Evolutionary conservation across 2,888 invertebrate genomes (phyloP).

Genomic region (Agrotis ipsilon): DNA sequence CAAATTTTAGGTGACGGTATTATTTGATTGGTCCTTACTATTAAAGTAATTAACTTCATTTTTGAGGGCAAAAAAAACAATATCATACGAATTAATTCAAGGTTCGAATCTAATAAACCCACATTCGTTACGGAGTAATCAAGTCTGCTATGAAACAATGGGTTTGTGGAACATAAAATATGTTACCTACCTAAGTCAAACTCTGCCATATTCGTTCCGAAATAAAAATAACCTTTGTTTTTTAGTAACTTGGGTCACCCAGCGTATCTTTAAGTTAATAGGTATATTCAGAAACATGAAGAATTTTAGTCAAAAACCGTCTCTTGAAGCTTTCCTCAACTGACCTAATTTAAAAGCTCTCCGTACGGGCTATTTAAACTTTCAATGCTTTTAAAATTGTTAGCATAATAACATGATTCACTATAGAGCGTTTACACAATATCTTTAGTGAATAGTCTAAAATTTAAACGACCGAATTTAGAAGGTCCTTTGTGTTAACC

Average conservation of each 20-base stretch:
- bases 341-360: slow-evolving; percentile 44
- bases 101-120: slow-evolving; percentile 22
- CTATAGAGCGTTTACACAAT: slow-evolving; percentile 58
- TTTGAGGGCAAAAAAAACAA: slow-evolving; percentile 38
- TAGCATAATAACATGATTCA: slow-evolving; percentile 55
- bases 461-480: slow-evolving; percentile 67
- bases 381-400: slow-evolving; percentile 63
- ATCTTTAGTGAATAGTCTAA: slow-evolving; percentile 61
- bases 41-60: slow-evolving; percentile 29
- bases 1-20: slow-evolving; percentile 67
- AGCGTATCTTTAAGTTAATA: not conserved
- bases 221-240: too few relatives aligned
- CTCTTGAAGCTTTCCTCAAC: slow-evolving; percentile 1
- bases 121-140: slow-evolving; percentile 40
- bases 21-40: slow-evolving; percentile 41
- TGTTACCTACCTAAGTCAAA: not conserved
- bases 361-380: slow-evolving; percentile 42
- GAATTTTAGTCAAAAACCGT: not conserved
- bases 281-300: too few relatives aligned
- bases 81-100: slow-evolving; percentile 24
- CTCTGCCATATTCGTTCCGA: too few relatives aligned
- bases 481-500: slow-evolving; percentile 65
- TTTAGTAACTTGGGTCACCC: too few relatives aligned
- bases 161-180: not conserved
- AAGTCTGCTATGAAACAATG: slow-evolving; percentile 16